These are phyloP conservation scores for Girardia tigrina DNA, from an alignment of 2,888 invertebrate genomes.

Conservation along the genomic window DNA sequence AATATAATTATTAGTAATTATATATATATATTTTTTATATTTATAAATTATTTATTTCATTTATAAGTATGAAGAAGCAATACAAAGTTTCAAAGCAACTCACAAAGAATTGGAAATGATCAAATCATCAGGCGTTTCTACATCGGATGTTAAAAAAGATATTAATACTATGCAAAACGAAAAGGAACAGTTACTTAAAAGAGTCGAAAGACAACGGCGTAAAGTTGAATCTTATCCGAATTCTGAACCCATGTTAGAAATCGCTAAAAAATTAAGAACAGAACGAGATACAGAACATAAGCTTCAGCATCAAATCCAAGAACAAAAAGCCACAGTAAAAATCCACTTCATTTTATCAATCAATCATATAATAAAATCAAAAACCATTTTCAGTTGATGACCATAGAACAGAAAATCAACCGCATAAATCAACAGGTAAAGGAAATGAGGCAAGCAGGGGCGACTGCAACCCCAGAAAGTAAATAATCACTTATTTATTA, in stretches of 20 bases:
- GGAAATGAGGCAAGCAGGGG: slow-evolving; percentile 54
- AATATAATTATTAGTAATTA: too few relatives aligned
- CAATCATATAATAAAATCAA: background rate
- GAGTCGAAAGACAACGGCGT: slow-evolving; percentile 55
- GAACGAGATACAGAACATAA: slow-evolving; percentile 57
- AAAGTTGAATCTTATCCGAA: slow-evolving; percentile 59
- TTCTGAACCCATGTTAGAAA: slow-evolving; percentile 58
- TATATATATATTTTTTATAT: too few relatives aligned
- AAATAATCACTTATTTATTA: too few relatives aligned
- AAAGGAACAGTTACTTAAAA: slow-evolving; percentile 60
- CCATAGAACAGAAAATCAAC: slow-evolving; percentile 36
- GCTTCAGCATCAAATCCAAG: slow-evolving; percentile 55
- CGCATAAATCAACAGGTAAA: slow-evolving; percentile 60
- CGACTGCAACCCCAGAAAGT: slow-evolving; percentile 58
- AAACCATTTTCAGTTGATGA: slow-evolving; percentile 30
- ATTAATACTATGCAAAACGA: slow-evolving; percentile 73
- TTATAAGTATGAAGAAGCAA: slow-evolving; percentile 63
- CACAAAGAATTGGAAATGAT: slow-evolving; percentile 62
- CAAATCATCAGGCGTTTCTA: slow-evolving; percentile 58
- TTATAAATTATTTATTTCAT: too few relatives aligned
- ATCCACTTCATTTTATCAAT: background rate
- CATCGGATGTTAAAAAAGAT: slow-evolving; percentile 67
- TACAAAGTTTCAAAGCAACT: slow-evolving; percentile 66
- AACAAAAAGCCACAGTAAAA: slow-evolving; percentile 53
- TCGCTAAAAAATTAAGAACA: slow-evolving; percentile 54